Evolutionary conservation across 2,888 invertebrate species (phyloP).

Genomic region (Strigamia crassipes): DNA sequence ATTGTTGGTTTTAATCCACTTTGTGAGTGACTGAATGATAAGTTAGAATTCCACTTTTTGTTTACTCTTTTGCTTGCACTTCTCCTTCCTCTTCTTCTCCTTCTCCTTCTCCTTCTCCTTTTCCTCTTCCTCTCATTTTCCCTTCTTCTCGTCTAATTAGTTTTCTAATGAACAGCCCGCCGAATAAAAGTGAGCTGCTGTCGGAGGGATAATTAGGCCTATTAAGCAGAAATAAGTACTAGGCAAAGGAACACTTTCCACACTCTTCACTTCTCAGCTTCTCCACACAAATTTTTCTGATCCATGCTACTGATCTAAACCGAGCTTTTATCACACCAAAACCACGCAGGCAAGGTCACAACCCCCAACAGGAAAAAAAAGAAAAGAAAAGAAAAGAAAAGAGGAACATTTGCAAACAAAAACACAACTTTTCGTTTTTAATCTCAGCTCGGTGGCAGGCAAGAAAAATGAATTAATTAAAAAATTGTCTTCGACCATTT

Average conservation of each 20-base stretch:
- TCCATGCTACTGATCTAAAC: background rate
- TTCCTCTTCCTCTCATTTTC: background rate
- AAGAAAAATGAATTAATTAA: slow-evolving; percentile 30
- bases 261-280: background rate
- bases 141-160: slow-evolving; percentile 13
- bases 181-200: slow-evolving; percentile 30
- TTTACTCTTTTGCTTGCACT: background rate
- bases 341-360: background rate
- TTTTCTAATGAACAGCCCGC: slow-evolving; percentile 26
- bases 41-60: background rate
- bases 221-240: slow-evolving; percentile 13
- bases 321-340: background rate
- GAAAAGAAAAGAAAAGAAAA: no score
- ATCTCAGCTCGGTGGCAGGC: background rate
- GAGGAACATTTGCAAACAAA: background rate
- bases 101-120: background rate
- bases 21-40: background rate
- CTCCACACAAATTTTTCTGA: background rate
- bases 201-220: slow-evolving; percentile 30
- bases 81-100: background rate
- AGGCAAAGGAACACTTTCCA: slow-evolving; percentile 22
- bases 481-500: background rate
- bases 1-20: background rate
- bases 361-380: background rate
- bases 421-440: background rate